Conservation (phyloP, 2,797 vertebrate species). For the Phataginus tetradactyla region DNA sequence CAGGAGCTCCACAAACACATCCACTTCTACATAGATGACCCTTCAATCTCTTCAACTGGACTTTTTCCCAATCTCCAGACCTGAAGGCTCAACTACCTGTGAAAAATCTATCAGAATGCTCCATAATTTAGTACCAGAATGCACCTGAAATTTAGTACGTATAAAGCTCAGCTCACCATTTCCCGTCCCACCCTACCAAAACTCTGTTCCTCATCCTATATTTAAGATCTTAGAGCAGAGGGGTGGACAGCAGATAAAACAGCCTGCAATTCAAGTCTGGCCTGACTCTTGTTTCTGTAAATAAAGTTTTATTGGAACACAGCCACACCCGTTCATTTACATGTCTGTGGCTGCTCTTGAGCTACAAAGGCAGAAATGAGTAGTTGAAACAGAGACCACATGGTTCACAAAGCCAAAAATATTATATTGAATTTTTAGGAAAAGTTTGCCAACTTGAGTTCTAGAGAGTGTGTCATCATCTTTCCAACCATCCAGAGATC, state of each 20-base stretch:
- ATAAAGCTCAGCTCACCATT: constrained; percentile 55
- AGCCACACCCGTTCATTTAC: background rate
- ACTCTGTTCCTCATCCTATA: background rate
- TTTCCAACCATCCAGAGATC: constrained; percentile 1
- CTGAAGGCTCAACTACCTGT: constrained; percentile 27
- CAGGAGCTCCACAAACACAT: constrained; percentile 25
- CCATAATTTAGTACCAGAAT: background rate
- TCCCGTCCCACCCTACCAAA: background rate
- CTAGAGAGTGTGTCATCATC: background rate
- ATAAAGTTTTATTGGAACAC: constrained; percentile 22
- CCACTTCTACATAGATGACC: background rate
- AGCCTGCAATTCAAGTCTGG: background rate
- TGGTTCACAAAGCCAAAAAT: background rate
- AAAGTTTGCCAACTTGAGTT: background rate
- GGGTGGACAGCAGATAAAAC: background rate
- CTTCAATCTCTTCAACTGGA: constrained; percentile 38
- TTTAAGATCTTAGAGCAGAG: background rate
- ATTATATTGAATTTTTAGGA: background rate
- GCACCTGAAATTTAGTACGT: constrained; percentile 40
- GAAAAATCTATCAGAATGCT: constrained; percentile 41
- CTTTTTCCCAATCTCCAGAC: constrained; percentile 2
- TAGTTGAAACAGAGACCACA: background rate
- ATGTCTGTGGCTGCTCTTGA: background rate
- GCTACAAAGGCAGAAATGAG: background rate
- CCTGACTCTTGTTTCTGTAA: background rate